Base-by-base conservation (phyloP, 2,113 vertebrate species). In the Ammodytes dubius region DNA sequence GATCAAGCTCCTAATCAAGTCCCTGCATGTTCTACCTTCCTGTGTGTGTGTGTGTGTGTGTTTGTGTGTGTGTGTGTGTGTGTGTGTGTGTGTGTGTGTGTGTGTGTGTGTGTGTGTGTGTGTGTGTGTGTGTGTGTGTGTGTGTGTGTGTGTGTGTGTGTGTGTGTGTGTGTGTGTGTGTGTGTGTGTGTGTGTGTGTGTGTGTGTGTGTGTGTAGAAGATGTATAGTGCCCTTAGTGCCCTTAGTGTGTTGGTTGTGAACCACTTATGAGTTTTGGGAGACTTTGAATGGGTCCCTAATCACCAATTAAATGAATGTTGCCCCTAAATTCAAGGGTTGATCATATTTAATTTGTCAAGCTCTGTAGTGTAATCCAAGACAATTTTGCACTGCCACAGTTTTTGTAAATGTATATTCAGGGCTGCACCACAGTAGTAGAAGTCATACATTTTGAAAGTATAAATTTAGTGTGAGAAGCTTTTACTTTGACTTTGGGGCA, bases 251-350 rank as follows among this genome's bases (percentile, higher is more conserved):
- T 39, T 11, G 54, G 14, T 61, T 76, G 19, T 74, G 64, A 77
- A 27, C 73, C 12, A 47, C 19, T 19, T 35, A 6, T 70, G 52
- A 63, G 65, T 81, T 86, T 70, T 57, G 50, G 65, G 66, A 83
- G 61, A 74, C 43, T 39, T 47, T 17, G 5, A 76, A 64, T 1
- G 13, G 19, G 71, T 76, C 80, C 65, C 66, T 70, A 53, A 79
- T 63, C 61, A 61, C 35, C 47, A 70, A 70, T 70, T 67, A 74
- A 63, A 56, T 40, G 37, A 46, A 45, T 63, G 66, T 77, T 60
- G 19, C 60, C 39, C 40, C 37, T 59, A 67, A 61, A 67, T 88
- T 53, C n/a, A 13, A 40, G 7, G 39, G 47, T 45, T 77, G 54
- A 69, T 77, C 73, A 9, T 58, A 39, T 12, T 50, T 46, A 35